These are phyloP conservation scores for Epistrophe eligans DNA, from an alignment of 2,888 invertebrate species.

Conservation along the genomic window DNA sequence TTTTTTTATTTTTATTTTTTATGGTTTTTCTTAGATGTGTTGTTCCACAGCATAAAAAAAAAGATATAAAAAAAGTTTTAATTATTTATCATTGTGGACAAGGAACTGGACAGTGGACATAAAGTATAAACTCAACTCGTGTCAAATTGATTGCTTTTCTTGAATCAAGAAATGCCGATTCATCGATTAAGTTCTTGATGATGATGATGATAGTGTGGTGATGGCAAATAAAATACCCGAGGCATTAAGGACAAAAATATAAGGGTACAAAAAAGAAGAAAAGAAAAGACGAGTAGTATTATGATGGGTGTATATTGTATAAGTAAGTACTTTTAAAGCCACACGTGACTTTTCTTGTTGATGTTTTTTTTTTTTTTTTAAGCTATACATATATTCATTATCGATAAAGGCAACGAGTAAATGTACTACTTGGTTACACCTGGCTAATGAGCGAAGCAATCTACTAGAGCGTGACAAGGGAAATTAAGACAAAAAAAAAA, in stretches of 20 bases:
- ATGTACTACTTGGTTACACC: slow-evolving; percentile 44
- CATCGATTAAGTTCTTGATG: slow-evolving; percentile 64
- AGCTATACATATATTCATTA: background rate
- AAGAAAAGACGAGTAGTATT: background rate
- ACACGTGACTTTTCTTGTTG: slow-evolving; percentile 26
- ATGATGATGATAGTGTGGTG: slow-evolving; percentile 37
- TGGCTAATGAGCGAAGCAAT: slow-evolving; percentile 54
- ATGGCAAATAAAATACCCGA: slow-evolving; percentile 11
- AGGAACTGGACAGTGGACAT: background rate
- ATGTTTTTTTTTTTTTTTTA: background rate
- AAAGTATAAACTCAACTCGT: slow-evolving; percentile 36
- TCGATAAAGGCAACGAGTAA: slow-evolving; percentile 10
- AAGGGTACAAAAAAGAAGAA: slow-evolving; percentile 2
- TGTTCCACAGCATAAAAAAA: slow-evolving; percentile 13
- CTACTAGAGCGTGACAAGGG: slow-evolving; percentile 45
- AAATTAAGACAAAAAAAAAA: background rate
- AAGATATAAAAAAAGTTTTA: slow-evolving; percentile 33
- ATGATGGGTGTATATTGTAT: background rate
- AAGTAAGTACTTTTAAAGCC: slow-evolving; percentile 17
- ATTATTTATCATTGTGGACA: slow-evolving; percentile 28
- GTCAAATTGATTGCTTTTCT: slow-evolving; percentile 43
- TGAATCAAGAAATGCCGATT: slow-evolving; percentile 42
- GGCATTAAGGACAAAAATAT: slow-evolving; percentile 7
- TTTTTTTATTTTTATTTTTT: background rate
- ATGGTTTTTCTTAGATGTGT: background rate